Evolutionary conservation across 2,113 vertebrate species (phyloP).

Genomic region (Brachionichthys hirsutus): DNA sequence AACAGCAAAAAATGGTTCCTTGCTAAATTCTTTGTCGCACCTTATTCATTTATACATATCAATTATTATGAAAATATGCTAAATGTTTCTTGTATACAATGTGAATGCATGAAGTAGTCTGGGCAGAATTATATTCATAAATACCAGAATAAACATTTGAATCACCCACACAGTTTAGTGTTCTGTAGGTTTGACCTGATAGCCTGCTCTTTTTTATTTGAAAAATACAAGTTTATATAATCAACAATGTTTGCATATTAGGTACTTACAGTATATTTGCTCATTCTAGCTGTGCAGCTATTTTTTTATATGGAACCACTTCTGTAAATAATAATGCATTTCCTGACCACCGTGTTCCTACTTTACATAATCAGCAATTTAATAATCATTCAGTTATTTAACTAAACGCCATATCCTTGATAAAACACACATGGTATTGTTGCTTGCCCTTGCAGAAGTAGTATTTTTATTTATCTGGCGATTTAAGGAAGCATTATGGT

Average conservation of each 20-base stretch:
- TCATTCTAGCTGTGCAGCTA: background rate
- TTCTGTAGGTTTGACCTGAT: background rate
- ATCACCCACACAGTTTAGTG: too few relatives aligned
- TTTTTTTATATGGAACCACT: too few relatives aligned
- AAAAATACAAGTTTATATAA: background rate
- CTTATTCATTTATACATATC: too few relatives aligned
- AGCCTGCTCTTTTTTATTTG: background rate
- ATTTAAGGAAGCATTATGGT: slow-evolving; percentile 66
- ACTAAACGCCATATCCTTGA: slow-evolving; percentile 19
- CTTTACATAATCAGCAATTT: background rate
- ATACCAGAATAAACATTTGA: too few relatives aligned
- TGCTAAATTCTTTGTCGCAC: too few relatives aligned
- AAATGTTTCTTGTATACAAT: too few relatives aligned
- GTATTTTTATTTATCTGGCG: slow-evolving; percentile 62
- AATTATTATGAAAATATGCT: too few relatives aligned
- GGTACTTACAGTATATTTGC: background rate
- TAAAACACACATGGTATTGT: slow-evolving; percentile 40
- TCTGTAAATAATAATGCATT: too few relatives aligned
- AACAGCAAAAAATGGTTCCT: too few relatives aligned
- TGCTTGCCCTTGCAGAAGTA: slow-evolving; percentile 35
- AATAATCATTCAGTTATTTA: too few relatives aligned
- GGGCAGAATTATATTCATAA: too few relatives aligned
- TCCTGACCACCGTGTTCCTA: background rate
- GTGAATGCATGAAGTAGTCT: too few relatives aligned
- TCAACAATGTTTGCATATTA: background rate